Evolutionary conservation across 2,888 invertebrate genomes (phyloP), one percentile per base, ranked within the genome.

Genomic region (Synergus umbraculus): DNA sequence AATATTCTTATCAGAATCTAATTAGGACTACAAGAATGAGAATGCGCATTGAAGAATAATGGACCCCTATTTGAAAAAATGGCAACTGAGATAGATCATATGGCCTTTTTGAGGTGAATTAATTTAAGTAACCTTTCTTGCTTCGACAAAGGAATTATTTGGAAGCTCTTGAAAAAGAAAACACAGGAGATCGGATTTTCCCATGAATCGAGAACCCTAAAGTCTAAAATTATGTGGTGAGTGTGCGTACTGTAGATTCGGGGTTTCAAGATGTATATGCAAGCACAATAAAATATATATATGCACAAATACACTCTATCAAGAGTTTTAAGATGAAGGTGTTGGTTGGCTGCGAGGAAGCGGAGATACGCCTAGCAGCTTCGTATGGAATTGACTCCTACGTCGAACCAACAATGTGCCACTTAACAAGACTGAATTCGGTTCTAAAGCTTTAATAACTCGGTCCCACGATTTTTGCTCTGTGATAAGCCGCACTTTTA

Each of bases 361-460:
- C 89, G 90, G 90, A 89, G 89, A 90, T 89, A 90, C 90, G 90
- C 88, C 89, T 81, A 85, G 85, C 87, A 86, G 87, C 83, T 85
- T 83, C 83, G 82, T 83, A 83, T 83, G 84, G 86, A 86, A 88
- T 88, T 85, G 86, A 87, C 87, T 87, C 85, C 76, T 82, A 76
- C 86, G 81, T 85, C 84, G 84, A 87, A 83, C 81, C 79, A 80
- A 80, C 87, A 82, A 83, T 80, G 79, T 81, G 80, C 81, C 77
- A 81, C 76, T 79, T 46, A 54, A 73, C 18, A 12, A 22, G 4
- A 60, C 60, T 60, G 22, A 67, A 73, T 73, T 73, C 22, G 69
- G 73, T 54, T 54, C n/a, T n/a, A 37, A 29, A 9, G 49, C 8
- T 37, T 54, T 73, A 18, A 73, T 54, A 54, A 54, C 12, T 73